phyloP scores from a whole-genome alignment of 1,140 invertebrate genomes.

The Phenacoccus solenopsis region DNA sequence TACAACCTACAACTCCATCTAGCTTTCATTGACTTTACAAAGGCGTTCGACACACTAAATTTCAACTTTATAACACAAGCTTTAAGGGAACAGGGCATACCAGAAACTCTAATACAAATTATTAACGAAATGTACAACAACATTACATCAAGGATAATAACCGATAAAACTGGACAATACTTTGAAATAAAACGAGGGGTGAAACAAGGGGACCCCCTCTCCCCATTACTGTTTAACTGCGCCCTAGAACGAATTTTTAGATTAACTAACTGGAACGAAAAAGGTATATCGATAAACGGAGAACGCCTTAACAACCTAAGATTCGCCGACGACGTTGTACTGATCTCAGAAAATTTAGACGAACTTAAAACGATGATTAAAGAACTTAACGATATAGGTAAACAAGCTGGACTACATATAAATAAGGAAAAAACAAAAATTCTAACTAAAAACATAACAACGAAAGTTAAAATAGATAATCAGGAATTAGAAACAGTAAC shows the following conservation, averaged over 20 bases:
- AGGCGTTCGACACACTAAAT: slow-evolving; percentile 14
- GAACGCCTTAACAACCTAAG: slow-evolving; percentile 28
- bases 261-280: slow-evolving; percentile 23
- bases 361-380: slow-evolving; percentile 18
- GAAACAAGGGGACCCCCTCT: slow-evolving; percentile 22
- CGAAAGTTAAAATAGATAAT: neutral
- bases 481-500: slow-evolving; percentile 16
- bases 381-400: neutral
- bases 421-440: slow-evolving; percentile 21
- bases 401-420: slow-evolving; percentile 20
- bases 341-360: slow-evolving; percentile 23
- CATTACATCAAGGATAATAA: neutral
- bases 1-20: slow-evolving; percentile 7
- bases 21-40: slow-evolving; percentile 19
- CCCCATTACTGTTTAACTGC: slow-evolving; percentile 25
- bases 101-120: neutral
- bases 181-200: slow-evolving; percentile 13
- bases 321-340: slow-evolving; percentile 32
- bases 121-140: slow-evolving; percentile 7
- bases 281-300: slow-evolving; percentile 28
- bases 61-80: neutral
- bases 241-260: slow-evolving; percentile 24
- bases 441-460: slow-evolving; percentile 13
- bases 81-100: neutral
- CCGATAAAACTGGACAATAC: neutral